Conservation (phyloP, 2,113 vertebrate genomes). For the Platanista minor region DNA sequence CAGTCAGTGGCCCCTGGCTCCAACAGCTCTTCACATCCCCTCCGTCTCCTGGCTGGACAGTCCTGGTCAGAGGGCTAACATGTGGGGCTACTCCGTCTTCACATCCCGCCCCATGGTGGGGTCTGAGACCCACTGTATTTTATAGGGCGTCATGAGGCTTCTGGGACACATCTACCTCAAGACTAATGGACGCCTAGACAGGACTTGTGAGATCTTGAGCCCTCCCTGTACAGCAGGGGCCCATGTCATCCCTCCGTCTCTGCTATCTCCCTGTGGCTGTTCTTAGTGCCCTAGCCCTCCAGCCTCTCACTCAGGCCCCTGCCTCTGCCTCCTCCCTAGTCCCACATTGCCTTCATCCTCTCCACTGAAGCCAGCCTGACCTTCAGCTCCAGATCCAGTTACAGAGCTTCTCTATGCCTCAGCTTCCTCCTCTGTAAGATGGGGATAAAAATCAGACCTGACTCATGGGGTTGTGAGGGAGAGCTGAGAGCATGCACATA, state of each 20-base stretch:
- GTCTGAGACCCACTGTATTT: background rate
- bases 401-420: background rate
- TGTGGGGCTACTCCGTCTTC: background rate
- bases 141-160: background rate
- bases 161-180: background rate
- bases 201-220: background rate
- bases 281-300: background rate
- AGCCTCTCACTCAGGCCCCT: background rate
- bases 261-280: background rate
- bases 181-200: background rate
- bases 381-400: background rate
- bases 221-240: background rate
- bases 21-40: background rate
- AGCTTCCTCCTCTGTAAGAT: conserved; percentile 5
- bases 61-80: background rate
- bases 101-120: background rate
- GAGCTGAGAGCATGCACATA: background rate
- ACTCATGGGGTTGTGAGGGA: background rate
- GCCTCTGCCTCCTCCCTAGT: background rate
- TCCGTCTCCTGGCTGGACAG: background rate
- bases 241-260: background rate
- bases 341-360: background rate
- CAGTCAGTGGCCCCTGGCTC: background rate
- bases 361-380: background rate
- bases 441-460: background rate